A percentile compares a stretch with the other conserved stretches of the same genome.
phyloP scores from a whole-genome alignment of 35 echinoderm and acorn worm species.

The Ophioderma brevispina region DNA sequence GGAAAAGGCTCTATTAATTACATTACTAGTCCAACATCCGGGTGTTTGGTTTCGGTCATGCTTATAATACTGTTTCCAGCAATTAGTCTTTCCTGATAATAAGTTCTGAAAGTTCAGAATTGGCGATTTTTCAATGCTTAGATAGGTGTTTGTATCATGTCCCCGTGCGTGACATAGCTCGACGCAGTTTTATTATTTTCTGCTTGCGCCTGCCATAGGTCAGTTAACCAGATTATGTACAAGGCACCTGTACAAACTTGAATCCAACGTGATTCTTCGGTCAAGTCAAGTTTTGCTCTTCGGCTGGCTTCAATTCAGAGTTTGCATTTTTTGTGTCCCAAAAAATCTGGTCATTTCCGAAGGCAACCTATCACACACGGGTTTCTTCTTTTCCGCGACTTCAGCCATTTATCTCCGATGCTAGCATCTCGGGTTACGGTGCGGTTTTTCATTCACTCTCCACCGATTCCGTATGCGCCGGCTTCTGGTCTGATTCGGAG shows the following conservation, averaged over 20 bases:
- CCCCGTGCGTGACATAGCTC: background rate
- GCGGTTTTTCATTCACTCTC: too few species aligned
- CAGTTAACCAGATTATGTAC: slow-evolving; percentile 11
- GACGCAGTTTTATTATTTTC: background rate
- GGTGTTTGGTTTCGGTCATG: slow-evolving; percentile 1
- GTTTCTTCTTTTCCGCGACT: background rate
- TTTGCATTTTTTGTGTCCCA: background rate
- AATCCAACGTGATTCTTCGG: slow-evolving; percentile 30
- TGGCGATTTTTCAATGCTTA: slow-evolving; percentile 11
- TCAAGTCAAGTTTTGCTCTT: background rate
- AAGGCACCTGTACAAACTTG: slow-evolving; percentile 17
- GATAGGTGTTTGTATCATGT: background rate
- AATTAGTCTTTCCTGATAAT: slow-evolving; percentile 14
- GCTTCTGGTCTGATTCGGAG: too few species aligned
- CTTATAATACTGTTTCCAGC: slow-evolving; percentile 12
- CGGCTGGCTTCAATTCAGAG: background rate
- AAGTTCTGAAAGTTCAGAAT: background rate
- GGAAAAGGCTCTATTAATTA: too few species aligned
- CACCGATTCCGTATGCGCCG: too few species aligned
- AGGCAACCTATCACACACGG: slow-evolving; percentile 7
- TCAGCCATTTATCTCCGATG: slow-evolving; percentile 29
- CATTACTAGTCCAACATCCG: too few species aligned
- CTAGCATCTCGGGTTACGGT: background rate
- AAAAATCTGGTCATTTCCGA: background rate
- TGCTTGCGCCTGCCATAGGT: background rate